phyloP scores from a whole-genome alignment of 2,888 invertebrate species.

The Trimorus sp. region DNA sequence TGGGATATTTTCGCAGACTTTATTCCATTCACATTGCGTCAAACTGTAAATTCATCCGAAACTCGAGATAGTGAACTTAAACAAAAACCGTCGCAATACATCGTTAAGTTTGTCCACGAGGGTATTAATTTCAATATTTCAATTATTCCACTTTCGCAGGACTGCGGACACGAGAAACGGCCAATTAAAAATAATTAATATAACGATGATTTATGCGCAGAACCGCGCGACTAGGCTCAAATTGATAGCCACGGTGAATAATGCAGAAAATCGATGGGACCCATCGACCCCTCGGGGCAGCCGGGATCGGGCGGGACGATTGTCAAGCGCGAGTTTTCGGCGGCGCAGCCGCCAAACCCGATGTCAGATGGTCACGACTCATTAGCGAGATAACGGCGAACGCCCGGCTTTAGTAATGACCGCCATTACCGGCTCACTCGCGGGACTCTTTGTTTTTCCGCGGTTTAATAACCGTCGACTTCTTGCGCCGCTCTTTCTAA shows the following conservation, averaged over 20 bases:
- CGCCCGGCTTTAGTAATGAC: conserved; percentile 61
- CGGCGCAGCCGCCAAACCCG: conserved; percentile 63
- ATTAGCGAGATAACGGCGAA: conserved; percentile 74
- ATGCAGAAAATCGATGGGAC: conserved; percentile 59
- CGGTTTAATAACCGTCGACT: conserved; percentile 5
- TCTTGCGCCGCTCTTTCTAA: not conserved
- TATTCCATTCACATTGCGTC: too few species aligned
- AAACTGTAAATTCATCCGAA: too few species aligned
- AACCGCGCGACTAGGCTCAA: conserved; percentile 31
- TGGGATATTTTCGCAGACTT: too few species aligned
- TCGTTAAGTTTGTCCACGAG: not conserved
- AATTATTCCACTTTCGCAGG: not conserved
- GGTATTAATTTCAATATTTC: too few species aligned
- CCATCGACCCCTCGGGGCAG: conserved; percentile 50
- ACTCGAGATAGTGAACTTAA: too few species aligned
- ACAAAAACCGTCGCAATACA: not conserved
- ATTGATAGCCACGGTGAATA: conserved; percentile 43
- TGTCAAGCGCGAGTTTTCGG: conserved; percentile 63
- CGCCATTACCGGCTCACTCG: conserved; percentile 59
- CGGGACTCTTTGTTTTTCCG: conserved; percentile 39
- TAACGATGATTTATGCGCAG: conserved; percentile 29
- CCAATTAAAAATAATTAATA: conserved; percentile 39
- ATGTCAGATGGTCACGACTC: conserved; percentile 76
- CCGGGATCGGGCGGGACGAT: conserved; percentile 49
- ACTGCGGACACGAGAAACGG: not conserved